Percentiles rank a stretch among this genome's conserved stretches.
Evolutionary conservation across 1,140 invertebrate genomes (phyloP).

Genomic region (Scaptomyza montana): DNA sequence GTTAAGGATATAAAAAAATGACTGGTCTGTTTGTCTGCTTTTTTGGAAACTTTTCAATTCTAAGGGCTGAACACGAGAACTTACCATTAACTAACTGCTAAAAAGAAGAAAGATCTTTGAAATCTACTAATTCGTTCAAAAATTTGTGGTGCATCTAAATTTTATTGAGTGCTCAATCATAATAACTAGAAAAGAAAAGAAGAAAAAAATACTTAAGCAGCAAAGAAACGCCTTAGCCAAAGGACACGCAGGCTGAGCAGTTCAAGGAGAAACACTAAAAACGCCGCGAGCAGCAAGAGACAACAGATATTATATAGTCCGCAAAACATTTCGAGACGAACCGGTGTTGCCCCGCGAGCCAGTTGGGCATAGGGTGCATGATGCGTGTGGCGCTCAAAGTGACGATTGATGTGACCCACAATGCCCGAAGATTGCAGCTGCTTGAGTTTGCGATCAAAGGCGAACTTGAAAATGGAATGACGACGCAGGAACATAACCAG

Average conservation of each 20-base stretch:
- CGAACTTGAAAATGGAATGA: constrained; percentile 58
- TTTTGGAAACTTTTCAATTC: too few relatives aligned
- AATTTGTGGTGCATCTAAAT: background rate
- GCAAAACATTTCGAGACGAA: constrained; percentile 40
- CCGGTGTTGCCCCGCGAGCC: constrained; percentile 8
- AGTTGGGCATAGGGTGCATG: background rate
- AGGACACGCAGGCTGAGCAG: constrained; percentile 34
- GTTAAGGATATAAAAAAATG: too few relatives aligned
- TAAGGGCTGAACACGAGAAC: too few relatives aligned
- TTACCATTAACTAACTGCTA: too few relatives aligned
- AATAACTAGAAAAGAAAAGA: background rate
- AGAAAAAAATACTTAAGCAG: background rate
- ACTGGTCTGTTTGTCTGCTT: too few relatives aligned
- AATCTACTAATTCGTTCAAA: too few relatives aligned
- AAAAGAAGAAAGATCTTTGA: background rate
- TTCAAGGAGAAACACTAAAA: constrained; percentile 45
- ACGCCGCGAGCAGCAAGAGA: constrained; percentile 24
- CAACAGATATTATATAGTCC: constrained; percentile 45
- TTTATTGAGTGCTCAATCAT: background rate
- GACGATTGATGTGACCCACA: constrained; percentile 37
- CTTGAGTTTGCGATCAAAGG: constrained; percentile 65
- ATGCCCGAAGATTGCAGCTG: constrained; percentile 62
- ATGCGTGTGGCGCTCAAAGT: constrained; percentile 35
- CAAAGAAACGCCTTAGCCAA: constrained; percentile 47
- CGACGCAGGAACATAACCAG: constrained; percentile 59